phyloP scores from a whole-genome alignment of 1,140 invertebrate species.

The Sycophaga agraensis region DNA sequence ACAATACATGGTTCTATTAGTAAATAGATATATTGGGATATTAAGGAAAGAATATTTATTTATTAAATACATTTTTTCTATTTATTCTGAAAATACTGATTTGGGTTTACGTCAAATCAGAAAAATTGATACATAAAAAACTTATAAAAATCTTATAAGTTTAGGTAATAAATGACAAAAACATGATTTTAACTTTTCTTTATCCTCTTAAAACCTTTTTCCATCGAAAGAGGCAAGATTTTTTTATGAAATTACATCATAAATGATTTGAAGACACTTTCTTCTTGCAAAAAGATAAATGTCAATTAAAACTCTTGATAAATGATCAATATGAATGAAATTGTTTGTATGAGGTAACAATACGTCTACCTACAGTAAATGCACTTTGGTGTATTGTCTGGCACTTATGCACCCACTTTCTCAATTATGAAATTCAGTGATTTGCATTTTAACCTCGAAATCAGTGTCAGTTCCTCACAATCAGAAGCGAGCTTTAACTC shows the following conservation, averaged over 20 bases:
- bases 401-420: conserved; percentile 23
- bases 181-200: conserved; percentile 5
- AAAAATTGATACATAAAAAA: conserved; percentile 20
- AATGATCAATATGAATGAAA: conserved; percentile 13
- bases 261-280: conserved; percentile 8
- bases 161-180: conserved; percentile 20
- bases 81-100: conserved; percentile 11
- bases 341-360: conserved; percentile 24
- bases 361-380: conserved; percentile 30
- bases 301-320: conserved; percentile 12
- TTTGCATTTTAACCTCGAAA: conserved; percentile 20
- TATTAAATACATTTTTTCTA: conserved; percentile 14
- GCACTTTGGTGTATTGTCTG: conserved; percentile 32
- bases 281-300: conserved; percentile 3
- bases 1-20: not conserved
- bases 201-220: conserved; percentile 25
- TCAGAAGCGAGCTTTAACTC: conserved; percentile 16
- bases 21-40: not conserved
- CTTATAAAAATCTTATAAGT: conserved; percentile 27
- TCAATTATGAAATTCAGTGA: conserved; percentile 19
- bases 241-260: conserved; percentile 19
- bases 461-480: conserved; percentile 27
- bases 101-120: conserved; percentile 17
- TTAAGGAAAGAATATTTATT: not conserved
- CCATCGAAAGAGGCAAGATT: conserved; percentile 27